Conservation (phyloP, 64 coral and sea anemone species). For the Stichodactyla helianthus region DNA sequence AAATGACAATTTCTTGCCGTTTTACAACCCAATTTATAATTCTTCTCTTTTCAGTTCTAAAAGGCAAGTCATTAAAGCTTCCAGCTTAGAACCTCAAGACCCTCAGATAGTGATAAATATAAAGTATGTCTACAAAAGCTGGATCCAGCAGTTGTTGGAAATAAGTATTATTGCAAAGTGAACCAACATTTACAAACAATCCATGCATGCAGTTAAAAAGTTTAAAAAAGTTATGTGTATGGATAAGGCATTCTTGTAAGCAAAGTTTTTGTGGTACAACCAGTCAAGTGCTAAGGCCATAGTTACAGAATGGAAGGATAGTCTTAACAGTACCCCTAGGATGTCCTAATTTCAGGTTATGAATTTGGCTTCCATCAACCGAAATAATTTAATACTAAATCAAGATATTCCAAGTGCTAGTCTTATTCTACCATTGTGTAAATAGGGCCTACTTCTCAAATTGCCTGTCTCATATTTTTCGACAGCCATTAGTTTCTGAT, state of each 20-base stretch:
- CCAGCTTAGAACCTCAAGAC: constrained; percentile 64
- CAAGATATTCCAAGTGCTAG: no score
- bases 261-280: not conserved
- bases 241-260: not conserved
- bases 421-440: no score
- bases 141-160: not conserved
- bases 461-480: no score
- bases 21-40: no score
- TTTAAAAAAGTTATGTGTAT: not conserved
- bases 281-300: not conserved
- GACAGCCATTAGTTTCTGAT: no score
- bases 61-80: constrained; percentile 91
- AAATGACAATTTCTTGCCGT: no score
- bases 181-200: not conserved
- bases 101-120: not conserved
- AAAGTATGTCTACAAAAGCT: not conserved
- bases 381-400: no score
- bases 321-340: no score
- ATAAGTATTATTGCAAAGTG: not conserved
- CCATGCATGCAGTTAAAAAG: not conserved
- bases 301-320: no score
- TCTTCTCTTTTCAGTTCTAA: constrained; percentile 79
- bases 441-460: no score
- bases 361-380: no score
- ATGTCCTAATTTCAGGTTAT: no score